These are phyloP conservation scores for Lycodopsis pacificus DNA, from an alignment of 2,797 vertebrate species.

Conservation along the genomic window DNA sequence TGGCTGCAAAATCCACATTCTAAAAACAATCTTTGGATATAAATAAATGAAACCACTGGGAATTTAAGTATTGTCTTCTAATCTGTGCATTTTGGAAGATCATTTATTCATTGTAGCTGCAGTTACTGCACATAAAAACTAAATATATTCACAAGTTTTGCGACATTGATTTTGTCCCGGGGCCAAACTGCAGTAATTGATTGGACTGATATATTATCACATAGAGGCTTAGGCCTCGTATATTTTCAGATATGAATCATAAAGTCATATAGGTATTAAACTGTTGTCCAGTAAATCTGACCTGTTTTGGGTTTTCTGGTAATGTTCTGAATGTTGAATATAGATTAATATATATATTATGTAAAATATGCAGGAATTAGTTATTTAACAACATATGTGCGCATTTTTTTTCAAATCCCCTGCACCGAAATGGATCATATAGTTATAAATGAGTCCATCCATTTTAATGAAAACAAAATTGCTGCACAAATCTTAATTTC, in stretches of 20 bases:
- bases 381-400: not conserved
- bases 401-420: not conserved
- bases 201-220: not conserved
- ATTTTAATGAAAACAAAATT: not conserved
- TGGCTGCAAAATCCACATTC: not conserved
- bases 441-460: not conserved
- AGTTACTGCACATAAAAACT: not conserved
- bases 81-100: not conserved
- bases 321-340: not conserved
- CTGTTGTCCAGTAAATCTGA: not conserved
- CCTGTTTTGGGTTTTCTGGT: not conserved
- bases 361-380: no score
- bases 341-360: no score
- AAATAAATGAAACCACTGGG: not conserved
- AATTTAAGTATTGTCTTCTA: not conserved
- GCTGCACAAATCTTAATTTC: not conserved
- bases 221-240: not conserved
- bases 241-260: not conserved
- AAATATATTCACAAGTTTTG: not conserved
- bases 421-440: not conserved
- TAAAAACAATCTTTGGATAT: not conserved
- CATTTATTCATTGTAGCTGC: not conserved
- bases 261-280: not conserved
- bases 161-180: not conserved
- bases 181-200: not conserved